These are phyloP conservation scores for Zoanthus sociatus DNA, from an alignment of 92 coral and sea anemone genomes.

Conservation along the genomic window DNA sequence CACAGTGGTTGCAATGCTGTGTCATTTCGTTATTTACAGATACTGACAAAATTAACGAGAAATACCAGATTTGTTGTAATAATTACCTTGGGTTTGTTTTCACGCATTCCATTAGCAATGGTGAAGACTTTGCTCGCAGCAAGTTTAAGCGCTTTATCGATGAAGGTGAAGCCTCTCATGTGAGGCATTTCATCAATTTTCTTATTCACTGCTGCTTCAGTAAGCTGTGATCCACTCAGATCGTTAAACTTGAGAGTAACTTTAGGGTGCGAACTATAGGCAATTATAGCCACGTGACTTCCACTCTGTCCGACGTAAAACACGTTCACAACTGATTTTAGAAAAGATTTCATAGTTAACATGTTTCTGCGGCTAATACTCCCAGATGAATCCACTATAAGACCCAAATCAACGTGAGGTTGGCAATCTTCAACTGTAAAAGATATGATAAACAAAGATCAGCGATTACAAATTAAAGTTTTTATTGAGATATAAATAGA, in stretches of 20 bases:
- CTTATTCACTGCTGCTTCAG: conserved; percentile 4
- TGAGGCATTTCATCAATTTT: conserved; percentile 31
- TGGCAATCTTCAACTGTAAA: no score
- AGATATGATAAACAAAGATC: no score
- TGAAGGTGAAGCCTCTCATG: conserved; percentile 62
- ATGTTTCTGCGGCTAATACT: conserved; percentile 66
- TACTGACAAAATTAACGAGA: no score
- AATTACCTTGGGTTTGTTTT: background rate
- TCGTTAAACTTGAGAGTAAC: conserved; percentile 68
- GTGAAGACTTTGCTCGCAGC: conserved; percentile 53
- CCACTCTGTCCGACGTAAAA: conserved; percentile 44
- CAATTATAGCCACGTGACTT: conserved; percentile 58
- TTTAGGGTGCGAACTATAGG: conserved; percentile 48
- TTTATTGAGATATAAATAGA: no score
- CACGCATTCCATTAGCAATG: conserved; percentile 60
- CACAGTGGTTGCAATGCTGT: no score
- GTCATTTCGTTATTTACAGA: no score
- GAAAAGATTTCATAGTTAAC: conserved; percentile 41
- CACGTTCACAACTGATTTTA: conserved; percentile 17
- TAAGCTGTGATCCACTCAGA: conserved; percentile 26
- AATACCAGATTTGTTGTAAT: no score
- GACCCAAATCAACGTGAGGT: conserved; percentile 49
- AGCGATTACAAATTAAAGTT: no score
- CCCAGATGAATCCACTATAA: conserved; percentile 73
- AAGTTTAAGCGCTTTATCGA: conserved; percentile 55